These are phyloP conservation scores for Molossus molossus DNA, from an alignment of 2,797 vertebrate species.

Conservation along the genomic window DNA sequence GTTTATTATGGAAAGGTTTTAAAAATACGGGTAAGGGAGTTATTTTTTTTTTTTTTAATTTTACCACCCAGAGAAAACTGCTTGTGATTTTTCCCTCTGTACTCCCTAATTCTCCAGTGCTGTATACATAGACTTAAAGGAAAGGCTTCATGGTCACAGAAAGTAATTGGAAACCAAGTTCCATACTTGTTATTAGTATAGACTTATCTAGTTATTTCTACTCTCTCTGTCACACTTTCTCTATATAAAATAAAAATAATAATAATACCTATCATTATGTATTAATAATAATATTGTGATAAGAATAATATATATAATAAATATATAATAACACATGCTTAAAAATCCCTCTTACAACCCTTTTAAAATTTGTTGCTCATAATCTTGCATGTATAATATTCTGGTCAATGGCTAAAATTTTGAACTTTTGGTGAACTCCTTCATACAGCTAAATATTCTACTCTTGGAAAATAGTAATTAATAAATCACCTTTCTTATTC, in stretches of 20 bases:
- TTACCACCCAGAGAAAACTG: neutral
- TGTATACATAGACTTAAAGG: neutral
- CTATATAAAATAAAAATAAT: neutral
- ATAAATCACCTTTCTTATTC: neutral
- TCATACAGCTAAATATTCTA: neutral
- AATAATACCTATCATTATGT: neutral
- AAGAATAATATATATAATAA: slow-evolving; percentile 32
- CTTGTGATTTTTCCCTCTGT: neutral
- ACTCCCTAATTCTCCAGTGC: neutral
- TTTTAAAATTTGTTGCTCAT: neutral
- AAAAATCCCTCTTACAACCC: neutral
- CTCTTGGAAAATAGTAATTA: neutral
- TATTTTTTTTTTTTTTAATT: neutral
- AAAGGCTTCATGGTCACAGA: neutral
- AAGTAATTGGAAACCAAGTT: neutral
- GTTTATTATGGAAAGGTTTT: neutral
- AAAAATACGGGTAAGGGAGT: neutral
- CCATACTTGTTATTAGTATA: neutral
- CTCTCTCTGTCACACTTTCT: neutral
- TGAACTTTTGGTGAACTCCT: neutral
- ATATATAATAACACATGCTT: neutral
- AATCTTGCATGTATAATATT: neutral
- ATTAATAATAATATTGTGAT: neutral
- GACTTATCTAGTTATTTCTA: neutral
- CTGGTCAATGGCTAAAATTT: neutral